phyloP scores from a whole-genome alignment of 1,140 invertebrate species.

The Drosophila tani region DNA sequence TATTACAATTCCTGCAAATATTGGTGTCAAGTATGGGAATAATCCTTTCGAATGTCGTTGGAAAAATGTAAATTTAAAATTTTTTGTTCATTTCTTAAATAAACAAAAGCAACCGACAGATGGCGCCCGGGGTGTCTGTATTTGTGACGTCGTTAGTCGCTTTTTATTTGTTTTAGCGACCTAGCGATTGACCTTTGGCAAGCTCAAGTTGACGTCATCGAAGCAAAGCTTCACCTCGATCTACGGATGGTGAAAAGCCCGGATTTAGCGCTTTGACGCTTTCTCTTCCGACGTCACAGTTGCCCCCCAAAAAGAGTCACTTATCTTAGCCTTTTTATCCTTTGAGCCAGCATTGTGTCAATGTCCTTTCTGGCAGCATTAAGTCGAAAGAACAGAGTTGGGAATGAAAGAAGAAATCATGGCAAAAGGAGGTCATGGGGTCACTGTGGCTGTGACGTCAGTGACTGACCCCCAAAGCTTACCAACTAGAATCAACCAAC shows the following conservation, averaged over 20 bases:
- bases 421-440: slow-evolving; percentile 58
- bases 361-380: slow-evolving; percentile 36
- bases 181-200: slow-evolving; percentile 29
- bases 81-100: no score
- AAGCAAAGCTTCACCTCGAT: slow-evolving; percentile 45
- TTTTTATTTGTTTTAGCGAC: not conserved
- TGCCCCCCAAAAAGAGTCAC: slow-evolving; percentile 21
- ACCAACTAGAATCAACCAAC: not conserved
- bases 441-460: slow-evolving; percentile 58
- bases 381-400: not conserved
- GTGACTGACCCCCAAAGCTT: slow-evolving; percentile 9
- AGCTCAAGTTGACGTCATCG: slow-evolving; percentile 41
- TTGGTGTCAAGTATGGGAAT: no score
- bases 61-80: no score
- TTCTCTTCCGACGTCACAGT: slow-evolving; percentile 53
- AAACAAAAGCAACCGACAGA: slow-evolving; percentile 12
- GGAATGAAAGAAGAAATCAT: not conserved
- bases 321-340: slow-evolving; percentile 10
- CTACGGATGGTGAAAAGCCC: slow-evolving; percentile 32
- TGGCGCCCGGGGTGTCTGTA: not conserved
- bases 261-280: not conserved
- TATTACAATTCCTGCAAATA: no score
- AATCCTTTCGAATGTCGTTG: no score
- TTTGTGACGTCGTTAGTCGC: slow-evolving; percentile 15
- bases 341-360: slow-evolving; percentile 38